Conservation (phyloP, 2,113 vertebrate species). For the Thymallus thymallus region DNA sequence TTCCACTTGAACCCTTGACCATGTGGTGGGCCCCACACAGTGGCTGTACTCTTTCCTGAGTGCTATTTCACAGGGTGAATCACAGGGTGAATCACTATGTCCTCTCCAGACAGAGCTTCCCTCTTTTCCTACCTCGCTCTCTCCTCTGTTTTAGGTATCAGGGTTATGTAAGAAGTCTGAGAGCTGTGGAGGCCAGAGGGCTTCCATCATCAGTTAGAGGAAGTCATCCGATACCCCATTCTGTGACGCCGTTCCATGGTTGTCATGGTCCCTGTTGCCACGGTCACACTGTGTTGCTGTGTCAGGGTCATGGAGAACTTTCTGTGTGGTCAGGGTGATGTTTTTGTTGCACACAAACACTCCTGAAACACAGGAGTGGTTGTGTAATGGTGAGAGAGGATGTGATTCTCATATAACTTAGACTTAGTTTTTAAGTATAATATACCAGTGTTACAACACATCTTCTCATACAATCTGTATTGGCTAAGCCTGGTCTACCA, state of each 20-base stretch:
- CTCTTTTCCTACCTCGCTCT: neutral
- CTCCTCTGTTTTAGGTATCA: slow-evolving; percentile 11
- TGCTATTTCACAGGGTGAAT: too few species aligned
- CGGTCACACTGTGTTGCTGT: neutral
- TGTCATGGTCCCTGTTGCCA: slow-evolving; percentile 1
- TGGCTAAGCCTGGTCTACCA: too few species aligned
- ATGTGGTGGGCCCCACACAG: too few species aligned
- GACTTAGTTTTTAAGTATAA: too few species aligned
- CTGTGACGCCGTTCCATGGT: neutral
- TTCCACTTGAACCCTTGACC: too few species aligned
- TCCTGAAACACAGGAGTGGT: neutral
- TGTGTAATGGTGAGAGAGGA: neutral
- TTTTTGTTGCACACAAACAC: neutral
- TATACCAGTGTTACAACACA: too few species aligned
- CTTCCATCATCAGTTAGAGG: slow-evolving; percentile 18
- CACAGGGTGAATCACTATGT: too few species aligned
- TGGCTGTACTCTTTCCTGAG: too few species aligned
- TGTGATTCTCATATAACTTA: too few species aligned
- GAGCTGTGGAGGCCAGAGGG: neutral
- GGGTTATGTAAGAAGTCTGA: too few species aligned
- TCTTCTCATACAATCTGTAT: too few species aligned
- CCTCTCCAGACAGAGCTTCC: neutral
- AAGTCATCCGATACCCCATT: slow-evolving; percentile 20
- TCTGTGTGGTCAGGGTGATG: neutral
- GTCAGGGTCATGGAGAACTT: neutral